phyloP scores from a whole-genome alignment of 2,797 vertebrate genomes.

The Syncerus caffer region DNA sequence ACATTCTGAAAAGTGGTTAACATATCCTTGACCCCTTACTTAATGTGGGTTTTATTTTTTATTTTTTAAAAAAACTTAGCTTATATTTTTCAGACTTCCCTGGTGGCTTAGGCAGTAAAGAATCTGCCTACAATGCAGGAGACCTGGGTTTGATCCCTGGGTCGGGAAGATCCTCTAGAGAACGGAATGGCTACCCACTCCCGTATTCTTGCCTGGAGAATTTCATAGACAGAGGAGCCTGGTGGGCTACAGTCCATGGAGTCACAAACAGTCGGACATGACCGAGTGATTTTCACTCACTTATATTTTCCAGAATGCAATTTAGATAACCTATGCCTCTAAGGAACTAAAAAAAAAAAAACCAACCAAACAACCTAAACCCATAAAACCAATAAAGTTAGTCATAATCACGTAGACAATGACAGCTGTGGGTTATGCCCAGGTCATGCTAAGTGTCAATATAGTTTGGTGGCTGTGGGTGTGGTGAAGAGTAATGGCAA shows the following conservation, averaged over 20 bases:
- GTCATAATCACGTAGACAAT: neutral
- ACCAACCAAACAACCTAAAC: neutral
- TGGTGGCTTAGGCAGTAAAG: neutral
- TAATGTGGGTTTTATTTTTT: neutral
- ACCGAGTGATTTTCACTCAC: neutral
- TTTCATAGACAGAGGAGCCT: neutral
- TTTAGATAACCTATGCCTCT: neutral
- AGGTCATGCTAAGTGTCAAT: no score
- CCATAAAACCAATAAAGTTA: neutral
- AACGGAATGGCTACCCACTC: neutral
- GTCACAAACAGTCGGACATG: neutral
- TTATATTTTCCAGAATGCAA: neutral
- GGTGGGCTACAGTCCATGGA: neutral
- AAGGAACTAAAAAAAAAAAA: neutral
- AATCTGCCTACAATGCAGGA: neutral
- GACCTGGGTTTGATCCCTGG: neutral
- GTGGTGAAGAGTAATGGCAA: fast-evolving
- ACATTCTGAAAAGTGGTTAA: neutral
- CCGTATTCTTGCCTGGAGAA: neutral
- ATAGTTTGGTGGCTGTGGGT: neutral
- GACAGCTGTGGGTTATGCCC: no score
- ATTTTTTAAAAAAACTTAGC: neutral
- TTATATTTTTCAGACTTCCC: neutral
- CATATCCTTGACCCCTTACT: neutral
- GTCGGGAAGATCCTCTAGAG: neutral